phyloP scores from a whole-genome alignment of 1,140 invertebrate species.

The Apolygus lucorum region DNA sequence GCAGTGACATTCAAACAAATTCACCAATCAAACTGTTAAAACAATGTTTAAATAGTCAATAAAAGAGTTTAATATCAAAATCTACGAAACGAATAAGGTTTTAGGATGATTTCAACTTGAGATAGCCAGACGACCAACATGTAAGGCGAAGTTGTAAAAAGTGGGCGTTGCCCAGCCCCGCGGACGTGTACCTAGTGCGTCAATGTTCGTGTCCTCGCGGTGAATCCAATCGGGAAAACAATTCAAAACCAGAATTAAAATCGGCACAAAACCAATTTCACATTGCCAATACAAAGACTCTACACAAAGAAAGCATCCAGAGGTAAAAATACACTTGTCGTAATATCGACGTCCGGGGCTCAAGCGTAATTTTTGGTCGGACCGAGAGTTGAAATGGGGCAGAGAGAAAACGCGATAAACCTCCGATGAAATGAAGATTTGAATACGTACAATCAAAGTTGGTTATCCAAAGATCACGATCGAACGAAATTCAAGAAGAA shows the following conservation, averaged over 20 bases:
- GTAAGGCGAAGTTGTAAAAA: not conserved
- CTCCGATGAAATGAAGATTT: too few species aligned
- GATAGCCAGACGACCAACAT: too few species aligned
- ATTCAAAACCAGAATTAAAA: not conserved
- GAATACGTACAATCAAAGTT: too few species aligned
- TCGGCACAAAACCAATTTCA: not conserved
- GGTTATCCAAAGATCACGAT: not conserved
- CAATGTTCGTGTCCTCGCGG: not conserved
- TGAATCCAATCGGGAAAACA: not conserved
- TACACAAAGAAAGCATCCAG: not conserved
- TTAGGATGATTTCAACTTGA: too few species aligned
- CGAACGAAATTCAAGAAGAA: not conserved
- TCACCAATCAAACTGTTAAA: too few species aligned
- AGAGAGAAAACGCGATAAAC: too few species aligned
- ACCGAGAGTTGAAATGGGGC: not conserved
- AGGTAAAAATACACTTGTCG: not conserved
- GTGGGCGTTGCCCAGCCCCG: constrained; percentile 10
- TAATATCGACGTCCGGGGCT: constrained; percentile 6
- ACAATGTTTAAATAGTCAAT: too few species aligned
- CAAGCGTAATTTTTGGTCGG: not conserved
- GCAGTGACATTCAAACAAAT: too few species aligned
- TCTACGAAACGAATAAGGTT: too few species aligned
- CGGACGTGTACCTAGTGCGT: not conserved
- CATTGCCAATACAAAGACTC: not conserved
- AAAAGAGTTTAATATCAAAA: too few species aligned